These are phyloP conservation scores for Chiloscyllium punctatum DNA, from an alignment of 2,797 vertebrate genomes.

Conservation along the genomic window DNA sequence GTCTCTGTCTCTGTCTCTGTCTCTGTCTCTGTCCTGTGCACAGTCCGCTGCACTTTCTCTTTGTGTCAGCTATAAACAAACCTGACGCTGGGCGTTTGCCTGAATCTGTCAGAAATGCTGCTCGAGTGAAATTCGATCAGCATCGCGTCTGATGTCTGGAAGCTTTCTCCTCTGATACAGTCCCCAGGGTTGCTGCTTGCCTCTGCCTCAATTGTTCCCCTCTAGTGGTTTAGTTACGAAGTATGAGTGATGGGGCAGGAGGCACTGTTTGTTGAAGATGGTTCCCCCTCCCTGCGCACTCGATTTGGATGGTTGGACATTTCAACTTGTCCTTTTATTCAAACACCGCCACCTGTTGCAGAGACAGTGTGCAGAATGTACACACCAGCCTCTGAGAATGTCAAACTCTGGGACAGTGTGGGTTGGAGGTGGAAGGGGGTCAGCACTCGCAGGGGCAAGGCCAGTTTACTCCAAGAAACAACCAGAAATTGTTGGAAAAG, in stretches of 20 bases:
- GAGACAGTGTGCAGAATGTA: neutral
- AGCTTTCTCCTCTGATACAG: neutral
- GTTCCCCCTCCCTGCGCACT: neutral
- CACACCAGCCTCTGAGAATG: neutral
- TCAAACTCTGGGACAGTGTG: neutral
- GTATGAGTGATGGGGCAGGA: neutral
- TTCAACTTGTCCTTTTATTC: neutral
- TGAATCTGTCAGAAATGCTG: neutral
- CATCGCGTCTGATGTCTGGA: neutral
- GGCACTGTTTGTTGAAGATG: neutral
- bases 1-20: too few species aligned
- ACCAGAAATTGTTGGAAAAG: too few species aligned
- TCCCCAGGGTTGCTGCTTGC: neutral
- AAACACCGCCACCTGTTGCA: neutral
- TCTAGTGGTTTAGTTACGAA: neutral
- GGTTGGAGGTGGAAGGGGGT: too few species aligned
- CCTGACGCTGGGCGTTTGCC: neutral
- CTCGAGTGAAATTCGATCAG: neutral
- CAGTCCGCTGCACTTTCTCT: neutral
- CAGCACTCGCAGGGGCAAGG: neutral
- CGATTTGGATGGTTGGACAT: too few species aligned
- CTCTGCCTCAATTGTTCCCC: too few species aligned
- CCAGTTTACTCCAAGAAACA: neutral
- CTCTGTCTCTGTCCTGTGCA: neutral
- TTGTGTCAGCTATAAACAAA: neutral